Percentiles rank a stretch among this genome's conserved stretches.
Evolutionary conservation across 37 sponge, comb jelly and placozoan species (phyloP).

Genomic region (Dysidea cf. avara): DNA sequence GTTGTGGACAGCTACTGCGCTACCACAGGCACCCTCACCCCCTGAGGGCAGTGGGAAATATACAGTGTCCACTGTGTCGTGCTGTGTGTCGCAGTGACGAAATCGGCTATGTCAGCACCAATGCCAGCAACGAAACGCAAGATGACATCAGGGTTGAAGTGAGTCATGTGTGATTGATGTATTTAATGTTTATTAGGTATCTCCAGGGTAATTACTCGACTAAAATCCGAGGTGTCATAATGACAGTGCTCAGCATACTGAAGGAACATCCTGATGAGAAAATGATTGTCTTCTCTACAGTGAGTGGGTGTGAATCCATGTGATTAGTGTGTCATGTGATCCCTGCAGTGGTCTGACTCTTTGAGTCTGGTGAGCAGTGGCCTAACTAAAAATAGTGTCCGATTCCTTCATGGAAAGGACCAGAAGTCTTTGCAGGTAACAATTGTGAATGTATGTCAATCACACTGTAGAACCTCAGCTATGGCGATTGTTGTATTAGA

Average conservation of each 20-base stretch:
- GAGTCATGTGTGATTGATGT: constrained; percentile 1
- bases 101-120: constrained; percentile 33
- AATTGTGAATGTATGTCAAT: no score
- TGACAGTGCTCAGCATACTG: constrained; percentile 31
- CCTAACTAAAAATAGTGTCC: constrained; percentile 41
- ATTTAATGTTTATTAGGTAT: not conserved
- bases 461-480: no score
- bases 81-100: constrained; percentile 8
- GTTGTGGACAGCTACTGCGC: constrained; percentile 24
- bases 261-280: constrained; percentile 50
- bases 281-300: constrained; percentile 78
- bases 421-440: no score
- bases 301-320: constrained; percentile 24
- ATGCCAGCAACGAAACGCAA: not conserved
- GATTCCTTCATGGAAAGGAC: no score
- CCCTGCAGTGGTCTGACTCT: constrained; percentile 47
- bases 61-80: constrained; percentile 70
- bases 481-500: no score
- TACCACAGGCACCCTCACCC: not conserved
- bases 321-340: not conserved
- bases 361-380: constrained; percentile 38
- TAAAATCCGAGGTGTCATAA: constrained; percentile 58
- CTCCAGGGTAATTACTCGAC: constrained; percentile 72
- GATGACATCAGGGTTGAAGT: not conserved
- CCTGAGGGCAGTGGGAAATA: not conserved